Percentiles rank a stretch among this genome's conserved stretches.
These are phyloP conservation scores for Polylopha cassiicola DNA, from an alignment of 2,888 invertebrate genomes.

Conservation along the genomic window DNA sequence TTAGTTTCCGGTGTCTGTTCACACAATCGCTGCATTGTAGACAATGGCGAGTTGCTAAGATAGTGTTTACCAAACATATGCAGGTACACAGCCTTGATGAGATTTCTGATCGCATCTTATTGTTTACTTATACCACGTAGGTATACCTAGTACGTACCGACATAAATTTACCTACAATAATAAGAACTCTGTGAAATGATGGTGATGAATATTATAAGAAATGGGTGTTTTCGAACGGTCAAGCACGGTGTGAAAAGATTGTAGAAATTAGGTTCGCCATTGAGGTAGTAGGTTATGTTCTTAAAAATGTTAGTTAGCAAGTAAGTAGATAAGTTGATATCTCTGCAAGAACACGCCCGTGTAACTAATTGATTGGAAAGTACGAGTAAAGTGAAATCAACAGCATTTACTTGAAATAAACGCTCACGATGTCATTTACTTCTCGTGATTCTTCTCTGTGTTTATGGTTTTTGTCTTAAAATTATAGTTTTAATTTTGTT, in stretches of 20 bases:
- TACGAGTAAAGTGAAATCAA: slow-evolving; percentile 25
- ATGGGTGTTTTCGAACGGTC: no score
- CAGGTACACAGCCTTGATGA: slow-evolving; percentile 41
- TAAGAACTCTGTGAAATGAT: no score
- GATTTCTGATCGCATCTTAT: slow-evolving; percentile 19
- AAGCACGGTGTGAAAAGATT: no score
- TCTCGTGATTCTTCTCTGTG: slow-evolving; percentile 3
- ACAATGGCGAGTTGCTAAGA: slow-evolving; percentile 41
- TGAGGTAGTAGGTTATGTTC: no score
- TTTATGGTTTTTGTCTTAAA: slow-evolving; percentile 9
- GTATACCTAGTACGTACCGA: no score
- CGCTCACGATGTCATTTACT: slow-evolving; percentile 18
- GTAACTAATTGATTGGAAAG: slow-evolving; percentile 30
- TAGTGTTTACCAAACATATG: slow-evolving; percentile 48
- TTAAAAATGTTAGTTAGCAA: not conserved
- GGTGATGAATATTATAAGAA: no score
- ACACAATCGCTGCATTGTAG: slow-evolving; percentile 44
- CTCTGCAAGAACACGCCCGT: slow-evolving; percentile 12
- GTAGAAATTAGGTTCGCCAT: no score
- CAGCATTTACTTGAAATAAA: slow-evolving; percentile 24
- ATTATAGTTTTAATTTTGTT: slow-evolving; percentile 1
- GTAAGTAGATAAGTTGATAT: not conserved
- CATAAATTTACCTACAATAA: no score
- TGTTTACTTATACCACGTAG: no score
- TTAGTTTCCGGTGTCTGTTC: slow-evolving; percentile 27